Evolutionary conservation across 2,113 vertebrate species (phyloP).

Genomic region (Corythornis vintsioides): DNA sequence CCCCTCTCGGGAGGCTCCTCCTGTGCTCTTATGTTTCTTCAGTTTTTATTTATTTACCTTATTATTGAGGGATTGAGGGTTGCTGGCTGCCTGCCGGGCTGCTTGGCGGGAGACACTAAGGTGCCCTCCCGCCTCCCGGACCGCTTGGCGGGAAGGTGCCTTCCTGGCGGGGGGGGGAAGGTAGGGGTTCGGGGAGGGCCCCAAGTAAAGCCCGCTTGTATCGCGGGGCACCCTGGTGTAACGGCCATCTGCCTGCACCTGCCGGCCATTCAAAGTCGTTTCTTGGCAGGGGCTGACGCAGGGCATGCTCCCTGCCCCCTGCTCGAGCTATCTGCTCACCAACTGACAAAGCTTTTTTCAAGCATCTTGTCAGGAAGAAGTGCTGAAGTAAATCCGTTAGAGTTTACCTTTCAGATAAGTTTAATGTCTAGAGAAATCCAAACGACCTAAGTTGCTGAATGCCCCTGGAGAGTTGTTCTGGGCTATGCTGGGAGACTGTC

Average conservation of each 20-base stretch:
- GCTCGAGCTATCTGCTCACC: neutral
- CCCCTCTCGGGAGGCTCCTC: neutral
- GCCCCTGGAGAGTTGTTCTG: neutral
- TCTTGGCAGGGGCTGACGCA: neutral
- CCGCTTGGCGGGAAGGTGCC: no score
- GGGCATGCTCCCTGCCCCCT: neutral
- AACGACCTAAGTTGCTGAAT: neutral
- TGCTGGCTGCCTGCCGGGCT: neutral
- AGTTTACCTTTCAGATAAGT: neutral
- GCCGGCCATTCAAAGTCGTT: neutral
- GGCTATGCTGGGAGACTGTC: neutral
- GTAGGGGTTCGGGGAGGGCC: no score
- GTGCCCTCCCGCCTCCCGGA: neutral
- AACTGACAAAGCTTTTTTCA: neutral
- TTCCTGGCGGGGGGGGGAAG: no score
- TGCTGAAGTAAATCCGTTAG: neutral
- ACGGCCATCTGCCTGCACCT: neutral
- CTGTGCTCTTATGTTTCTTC: fast-evolving
- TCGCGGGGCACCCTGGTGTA: neutral
- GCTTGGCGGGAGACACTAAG: neutral
- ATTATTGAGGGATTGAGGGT: fast-evolving
- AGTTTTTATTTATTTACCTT: no score
- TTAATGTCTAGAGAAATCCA: neutral
- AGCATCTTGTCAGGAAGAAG: neutral
- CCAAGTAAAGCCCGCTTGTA: neutral